Evolutionary conservation across 1,140 invertebrate genomes (phyloP), one percentile per base, ranked within the genome.

Genomic region (Anthonomus grandis): DNA sequence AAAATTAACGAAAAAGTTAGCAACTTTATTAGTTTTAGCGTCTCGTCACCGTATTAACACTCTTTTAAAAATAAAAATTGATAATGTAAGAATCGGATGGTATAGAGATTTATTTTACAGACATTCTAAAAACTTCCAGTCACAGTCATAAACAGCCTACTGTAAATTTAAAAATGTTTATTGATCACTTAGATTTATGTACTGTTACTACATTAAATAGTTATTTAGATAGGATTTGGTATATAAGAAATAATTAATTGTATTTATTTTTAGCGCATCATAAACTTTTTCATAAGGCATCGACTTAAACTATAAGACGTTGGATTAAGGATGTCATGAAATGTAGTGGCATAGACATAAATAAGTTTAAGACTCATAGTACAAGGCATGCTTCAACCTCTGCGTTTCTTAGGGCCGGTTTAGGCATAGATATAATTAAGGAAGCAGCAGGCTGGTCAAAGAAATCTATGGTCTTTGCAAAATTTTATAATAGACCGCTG

Each of bases 401-500:
- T 18, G 10, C 13, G 12, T 10, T 38, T 22, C 0, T 23, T 46
- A 2, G 18, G 37, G 38, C 36, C 8, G 22, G 39, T 3, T 2
- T 53, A 8, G 15, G 17, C n/a, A 21, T 45, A 49, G 8, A 53
- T 13, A 15, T 44, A 10, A 53, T 53, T 23, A 53, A 34, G 31
- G 36, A 53, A 22, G n/a, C 51, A 6, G 51, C 39, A 1, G 23
- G 51, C 12, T 53, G n/a, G 51, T 15, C 8, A 10, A 47, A 18
- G n/a, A 13, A 31, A 12, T 41, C 21, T 24, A 47, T 6, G 10
- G 21, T 22, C 3, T 34, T 53, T 25, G 51, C 21, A 15, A 53
- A 53, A 47, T 53, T 53, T 9, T 53, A 53, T 23, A 41, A 53
- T 18, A 53, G 39, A 23, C 51, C 39, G 10, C 38, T 52, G n/a